These are phyloP conservation scores for Trisateles emortualis DNA, from an alignment of 2,888 invertebrate genomes.

Conservation along the genomic window DNA sequence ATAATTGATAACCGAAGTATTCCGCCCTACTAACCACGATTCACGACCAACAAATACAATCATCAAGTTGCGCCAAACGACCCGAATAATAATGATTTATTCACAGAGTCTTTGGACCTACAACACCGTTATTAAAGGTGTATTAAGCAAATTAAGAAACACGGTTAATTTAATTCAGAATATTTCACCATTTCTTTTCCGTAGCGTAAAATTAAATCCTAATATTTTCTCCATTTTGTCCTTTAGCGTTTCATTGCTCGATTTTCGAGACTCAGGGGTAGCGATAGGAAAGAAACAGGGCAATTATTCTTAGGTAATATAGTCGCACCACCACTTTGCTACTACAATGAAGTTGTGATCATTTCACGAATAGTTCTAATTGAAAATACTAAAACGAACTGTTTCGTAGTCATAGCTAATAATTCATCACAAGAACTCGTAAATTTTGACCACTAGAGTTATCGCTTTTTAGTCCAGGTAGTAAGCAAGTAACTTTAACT, in stretches of 20 bases:
- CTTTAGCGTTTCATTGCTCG: not conserved
- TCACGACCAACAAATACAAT: not conserved
- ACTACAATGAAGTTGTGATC: too few relatives aligned
- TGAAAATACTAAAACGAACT: too few relatives aligned
- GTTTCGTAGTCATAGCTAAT: too few relatives aligned
- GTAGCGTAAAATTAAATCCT: not conserved
- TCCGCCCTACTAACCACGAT: not conserved
- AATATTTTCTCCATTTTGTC: not conserved
- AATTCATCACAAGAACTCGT: too few relatives aligned
- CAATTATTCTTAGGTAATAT: too few relatives aligned
- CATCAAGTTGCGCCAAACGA: constrained; percentile 3
- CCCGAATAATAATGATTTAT: constrained; percentile 15
- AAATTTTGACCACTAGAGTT: too few relatives aligned
- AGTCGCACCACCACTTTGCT: too few relatives aligned
- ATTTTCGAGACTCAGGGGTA: too few relatives aligned
- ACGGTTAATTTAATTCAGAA: not conserved
- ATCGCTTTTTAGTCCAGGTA: too few relatives aligned
- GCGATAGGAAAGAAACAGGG: too few relatives aligned
- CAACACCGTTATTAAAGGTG: constrained; percentile 4
- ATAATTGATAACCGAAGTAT: constrained; percentile 6
- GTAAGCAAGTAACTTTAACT: too few relatives aligned
- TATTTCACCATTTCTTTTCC: not conserved
- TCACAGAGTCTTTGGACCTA: constrained; percentile 3
- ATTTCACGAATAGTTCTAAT: too few relatives aligned
- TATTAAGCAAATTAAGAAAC: constrained; percentile 12